Evolutionary conservation across 2,797 vertebrate genomes (phyloP), one percentile per base, ranked within the genome.

Genomic region (Eleutherodactylus coqui): DNA sequence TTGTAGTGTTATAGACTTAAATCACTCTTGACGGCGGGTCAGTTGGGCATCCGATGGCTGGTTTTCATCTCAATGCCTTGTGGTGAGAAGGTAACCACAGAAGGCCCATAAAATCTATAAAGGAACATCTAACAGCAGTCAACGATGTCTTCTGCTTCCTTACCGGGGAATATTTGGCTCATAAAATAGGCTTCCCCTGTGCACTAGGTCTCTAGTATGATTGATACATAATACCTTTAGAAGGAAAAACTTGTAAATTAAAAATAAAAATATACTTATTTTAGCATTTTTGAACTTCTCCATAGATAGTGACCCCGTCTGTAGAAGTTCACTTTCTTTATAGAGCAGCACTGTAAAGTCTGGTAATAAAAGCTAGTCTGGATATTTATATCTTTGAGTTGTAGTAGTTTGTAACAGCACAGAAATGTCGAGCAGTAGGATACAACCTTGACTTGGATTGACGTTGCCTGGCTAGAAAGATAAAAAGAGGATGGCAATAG

Each of bases 361-460:
- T 32, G 64, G 11, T 21, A 69, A 67, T 45, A 49, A 49, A n/a
- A 38, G 8, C 64, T 34, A 27, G 11, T 49, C 32, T 53, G 21
- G n/a, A 6, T 79, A 58, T 79, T 79, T 69, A 14, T 81, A 69
- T 51, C 27, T 21, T 49, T 17, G 3, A 32, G 41, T 9, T 11
- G 14, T 47, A 13, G 32, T 72, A 43, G 27, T 41, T 72, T 43
- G n/a, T n/a, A 24, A 43, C 24, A 41, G 17, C 14, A 64, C n/a
- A 49, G n/a, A 67, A 62, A 27, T 79, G 13, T n/a, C 32, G n/a
- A 79, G 29, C 27, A 69, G 36, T 21, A 27, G 64, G 47, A 70
- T 69, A 41, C 21, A 24, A 53, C 79, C 79, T 82, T 82, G 79
- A 82, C 45, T 82, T 38, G 11, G 32, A n/a, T 82, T 34, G 47